These are phyloP conservation scores for Geodia barretti DNA, from an alignment of 37 sponge, comb jelly and placozoan species.

Conservation along the genomic window DNA sequence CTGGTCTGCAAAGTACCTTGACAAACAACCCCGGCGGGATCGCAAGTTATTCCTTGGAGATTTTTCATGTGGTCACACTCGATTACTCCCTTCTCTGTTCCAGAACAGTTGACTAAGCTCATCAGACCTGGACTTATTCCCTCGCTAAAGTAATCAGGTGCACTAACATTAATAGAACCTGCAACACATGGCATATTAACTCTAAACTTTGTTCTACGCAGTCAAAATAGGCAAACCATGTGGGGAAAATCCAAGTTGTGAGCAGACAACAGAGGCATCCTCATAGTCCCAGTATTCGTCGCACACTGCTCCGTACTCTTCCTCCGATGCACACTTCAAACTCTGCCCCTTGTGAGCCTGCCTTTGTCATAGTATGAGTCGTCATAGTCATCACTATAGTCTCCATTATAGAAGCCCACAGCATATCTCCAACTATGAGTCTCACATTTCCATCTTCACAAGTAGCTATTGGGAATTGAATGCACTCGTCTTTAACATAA, in stretches of 20 bases:
- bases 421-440: not conserved
- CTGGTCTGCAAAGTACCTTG: too few species aligned
- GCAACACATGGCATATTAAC: too few species aligned
- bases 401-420: not conserved
- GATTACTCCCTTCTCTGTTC: conserved; percentile 6
- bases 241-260: conserved; percentile 40
- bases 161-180: not conserved
- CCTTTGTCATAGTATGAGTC: conserved; percentile 14
- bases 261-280: conserved; percentile 46
- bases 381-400: not conserved
- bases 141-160: conserved; percentile 14
- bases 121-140: conserved; percentile 6
- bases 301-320: conserved; percentile 42
- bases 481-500: too few species aligned
- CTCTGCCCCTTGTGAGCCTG: conserved; percentile 33
- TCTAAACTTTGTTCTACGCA: not conserved
- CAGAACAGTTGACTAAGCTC: conserved; percentile 7
- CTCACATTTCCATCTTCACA: not conserved
- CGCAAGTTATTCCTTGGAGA: not conserved
- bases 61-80: not conserved
- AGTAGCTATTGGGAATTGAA: not conserved
- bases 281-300: conserved; percentile 38
- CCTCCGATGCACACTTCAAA: conserved; percentile 50
- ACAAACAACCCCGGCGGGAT: conserved; percentile 33
- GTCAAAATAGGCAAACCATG: conserved; percentile 30